Conservation (phyloP, 2,113 vertebrate species). For the Rhombomys opimus region DNA sequence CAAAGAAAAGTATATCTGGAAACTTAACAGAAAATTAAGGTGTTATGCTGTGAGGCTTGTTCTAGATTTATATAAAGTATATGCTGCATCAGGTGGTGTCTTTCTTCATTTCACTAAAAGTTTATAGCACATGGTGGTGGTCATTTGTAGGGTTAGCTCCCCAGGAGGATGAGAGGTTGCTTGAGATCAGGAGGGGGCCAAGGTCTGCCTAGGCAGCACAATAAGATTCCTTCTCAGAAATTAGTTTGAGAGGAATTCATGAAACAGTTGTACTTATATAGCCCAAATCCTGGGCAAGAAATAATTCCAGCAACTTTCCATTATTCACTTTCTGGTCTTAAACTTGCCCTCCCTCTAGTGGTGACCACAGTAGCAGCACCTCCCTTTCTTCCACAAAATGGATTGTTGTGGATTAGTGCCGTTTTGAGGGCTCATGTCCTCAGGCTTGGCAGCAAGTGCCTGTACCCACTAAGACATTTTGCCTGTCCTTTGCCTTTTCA, state of each 20-base stretch:
- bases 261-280: background rate
- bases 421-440: background rate
- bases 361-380: background rate
- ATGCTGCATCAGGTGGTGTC: background rate
- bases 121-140: background rate
- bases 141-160: background rate
- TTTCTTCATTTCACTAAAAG: background rate
- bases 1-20: background rate
- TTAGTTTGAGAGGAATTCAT: background rate
- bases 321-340: background rate
- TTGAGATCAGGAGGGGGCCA: background rate
- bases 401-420: background rate
- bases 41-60: background rate
- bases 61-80: slow-evolving; percentile 17
- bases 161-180: background rate
- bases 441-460: background rate
- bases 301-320: background rate
- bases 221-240: background rate
- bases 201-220: background rate
- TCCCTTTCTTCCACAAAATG: background rate
- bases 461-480: background rate
- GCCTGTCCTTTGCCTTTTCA: background rate
- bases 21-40: background rate
- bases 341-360: slow-evolving; percentile 52
- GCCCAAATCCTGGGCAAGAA: background rate